Evolutionary conservation across 2,113 vertebrate genomes (phyloP), one percentile per base, ranked within the genome.

Genomic region (Carollia perspicillata): DNA sequence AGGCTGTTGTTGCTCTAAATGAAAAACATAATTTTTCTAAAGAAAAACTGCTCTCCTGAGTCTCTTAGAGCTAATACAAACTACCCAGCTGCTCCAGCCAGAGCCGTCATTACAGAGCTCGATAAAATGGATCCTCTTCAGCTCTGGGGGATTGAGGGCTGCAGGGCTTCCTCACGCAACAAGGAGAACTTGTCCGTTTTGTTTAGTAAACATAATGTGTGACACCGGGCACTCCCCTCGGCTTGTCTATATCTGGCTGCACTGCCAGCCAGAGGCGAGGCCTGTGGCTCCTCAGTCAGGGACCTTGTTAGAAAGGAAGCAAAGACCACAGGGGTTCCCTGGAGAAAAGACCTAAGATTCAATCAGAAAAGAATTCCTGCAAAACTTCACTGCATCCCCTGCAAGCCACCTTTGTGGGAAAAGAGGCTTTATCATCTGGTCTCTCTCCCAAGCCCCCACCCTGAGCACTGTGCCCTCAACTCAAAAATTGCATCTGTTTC

Each of bases 91-190:
- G 96, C 83, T 94, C 91, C 97, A 97, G 97, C 98, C 84, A 60
- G 92, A 53, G 55, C 97, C 98, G 97, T 98, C 98, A 98, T 98
- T 98, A 98, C 90, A 77, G 71, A 75, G 81, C 97, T 98, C 98
- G 98, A 98, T 99, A 98, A 98, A 99, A 98, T 98, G 94, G 98
- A 98, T 98, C 97, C 97, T 98, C 97, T 83, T 94, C 92, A 97
- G 97, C 94, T 97, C 98, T 71, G 58, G 97, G 97, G 98, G 94
- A 98, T 97, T 92, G 20, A 97, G 97, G 98, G 97, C 92, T 95
- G 92, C 9, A 5, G 94, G 96, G 91, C 95, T 97, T 98, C 95
- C 97, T 98, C 93, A 95, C 94, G 74, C 89, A 97, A 97, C 97
- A 97, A 97, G 92, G 97, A 83, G 84, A 98, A 97, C 83, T 95